A percentile compares a stretch with the other conserved stretches of the same genome.
These are phyloP conservation scores for Cotesia congregata DNA, from an alignment of 2,888 invertebrate species.

Conservation along the genomic window DNA sequence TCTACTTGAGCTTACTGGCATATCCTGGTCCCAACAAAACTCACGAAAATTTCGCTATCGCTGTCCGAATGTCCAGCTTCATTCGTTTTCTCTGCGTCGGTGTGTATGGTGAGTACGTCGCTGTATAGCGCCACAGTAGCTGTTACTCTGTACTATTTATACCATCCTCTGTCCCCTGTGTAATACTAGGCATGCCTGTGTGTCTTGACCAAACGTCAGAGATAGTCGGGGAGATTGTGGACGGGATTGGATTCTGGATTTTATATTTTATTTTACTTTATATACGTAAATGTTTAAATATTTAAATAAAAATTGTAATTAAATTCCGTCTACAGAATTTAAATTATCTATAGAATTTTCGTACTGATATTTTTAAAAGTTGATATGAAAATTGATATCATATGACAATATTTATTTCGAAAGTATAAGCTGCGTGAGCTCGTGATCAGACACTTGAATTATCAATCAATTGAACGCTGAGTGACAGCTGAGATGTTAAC, in stretches of 20 bases:
- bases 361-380: background rate
- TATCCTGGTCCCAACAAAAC: slow-evolving; percentile 25
- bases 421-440: background rate
- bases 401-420: background rate
- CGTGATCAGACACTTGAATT: background rate
- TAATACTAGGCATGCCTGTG: background rate
- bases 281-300: background rate
- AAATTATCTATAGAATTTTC: background rate
- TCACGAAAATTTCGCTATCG: slow-evolving; percentile 19
- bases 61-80: background rate
- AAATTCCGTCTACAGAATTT: background rate
- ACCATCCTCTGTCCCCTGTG: background rate
- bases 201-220: slow-evolving; percentile 21
- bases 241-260: background rate
- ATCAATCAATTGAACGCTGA: background rate
- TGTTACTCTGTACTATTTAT: slow-evolving; percentile 1
- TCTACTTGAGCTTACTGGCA: slow-evolving; percentile 43
- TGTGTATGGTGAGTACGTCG: background rate
- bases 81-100: background rate
- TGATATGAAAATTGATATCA: too few relatives aligned
- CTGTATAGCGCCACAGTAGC: background rate
- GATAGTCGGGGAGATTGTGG: slow-evolving; percentile 16
- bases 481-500: background rate
- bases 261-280: background rate
- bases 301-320: background rate